phyloP scores from a whole-genome alignment of 2,797 vertebrate species.

The Sebastes nivosus region DNA sequence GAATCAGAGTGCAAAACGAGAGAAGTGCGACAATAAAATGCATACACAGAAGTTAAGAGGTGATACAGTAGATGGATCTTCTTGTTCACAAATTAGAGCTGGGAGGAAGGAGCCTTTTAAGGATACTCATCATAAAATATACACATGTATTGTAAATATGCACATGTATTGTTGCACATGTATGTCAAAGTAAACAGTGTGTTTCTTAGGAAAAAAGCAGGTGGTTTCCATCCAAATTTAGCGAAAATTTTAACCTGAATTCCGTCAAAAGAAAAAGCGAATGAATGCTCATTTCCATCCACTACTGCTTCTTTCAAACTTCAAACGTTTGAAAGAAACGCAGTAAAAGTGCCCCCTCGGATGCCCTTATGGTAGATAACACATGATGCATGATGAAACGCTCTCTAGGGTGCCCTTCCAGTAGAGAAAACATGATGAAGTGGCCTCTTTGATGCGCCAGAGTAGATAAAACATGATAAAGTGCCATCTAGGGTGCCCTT shows the following conservation, averaged over 20 bases:
- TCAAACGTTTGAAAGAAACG: no score
- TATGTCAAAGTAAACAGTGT: neutral
- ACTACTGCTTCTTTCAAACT: no score
- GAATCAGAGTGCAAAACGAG: constrained; percentile 2
- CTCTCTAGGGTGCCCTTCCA: no score
- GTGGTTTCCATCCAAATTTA: neutral
- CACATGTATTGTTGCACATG: neutral
- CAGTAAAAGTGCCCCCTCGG: no score
- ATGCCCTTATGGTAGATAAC: no score
- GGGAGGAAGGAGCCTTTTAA: neutral
- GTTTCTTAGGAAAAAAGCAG: neutral
- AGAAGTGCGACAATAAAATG: constrained; percentile 6
- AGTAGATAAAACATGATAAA: no score
- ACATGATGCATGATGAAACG: no score
- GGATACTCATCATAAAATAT: neutral
- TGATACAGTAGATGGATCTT: neutral
- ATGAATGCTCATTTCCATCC: no score
- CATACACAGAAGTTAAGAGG: constrained; percentile 3
- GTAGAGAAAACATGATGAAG: no score
- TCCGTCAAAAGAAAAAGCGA: no score
- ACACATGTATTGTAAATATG: neutral
- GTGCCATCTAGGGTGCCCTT: no score
- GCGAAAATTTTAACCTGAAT: neutral
- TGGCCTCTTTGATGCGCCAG: no score
- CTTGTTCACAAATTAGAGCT: constrained; percentile 8